phyloP scores from a whole-genome alignment of 2,113 vertebrate genomes.

The Syrmaticus mikado region DNA sequence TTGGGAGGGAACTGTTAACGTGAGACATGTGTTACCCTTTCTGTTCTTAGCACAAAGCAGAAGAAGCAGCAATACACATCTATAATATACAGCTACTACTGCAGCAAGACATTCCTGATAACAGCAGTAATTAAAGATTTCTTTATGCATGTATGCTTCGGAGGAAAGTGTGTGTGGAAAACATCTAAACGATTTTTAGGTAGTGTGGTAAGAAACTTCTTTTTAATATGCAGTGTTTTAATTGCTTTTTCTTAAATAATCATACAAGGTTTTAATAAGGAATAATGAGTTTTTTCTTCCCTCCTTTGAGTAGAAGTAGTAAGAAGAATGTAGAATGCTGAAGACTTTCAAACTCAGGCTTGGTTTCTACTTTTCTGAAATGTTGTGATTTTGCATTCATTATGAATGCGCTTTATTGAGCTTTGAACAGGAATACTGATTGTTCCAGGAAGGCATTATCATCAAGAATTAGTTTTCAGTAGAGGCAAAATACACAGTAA shows the following conservation, averaged over 20 bases:
- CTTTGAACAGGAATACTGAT: neutral
- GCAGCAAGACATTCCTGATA: neutral
- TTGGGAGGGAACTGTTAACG: slow-evolving; percentile 41
- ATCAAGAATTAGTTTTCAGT: neutral
- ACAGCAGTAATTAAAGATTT: neutral
- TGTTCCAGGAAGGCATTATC: neutral
- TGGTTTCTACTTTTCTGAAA: neutral
- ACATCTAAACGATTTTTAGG: neutral
- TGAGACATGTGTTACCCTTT: neutral
- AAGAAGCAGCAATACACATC: neutral
- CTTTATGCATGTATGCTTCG: neutral
- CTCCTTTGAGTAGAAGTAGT: neutral
- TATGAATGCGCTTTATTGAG: neutral
- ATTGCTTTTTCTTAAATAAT: neutral
- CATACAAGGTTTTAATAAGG: neutral
- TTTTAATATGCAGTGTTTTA: neutral
- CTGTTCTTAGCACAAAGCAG: neutral
- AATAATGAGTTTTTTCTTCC: neutral
- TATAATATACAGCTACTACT: neutral
- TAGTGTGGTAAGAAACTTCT: slow-evolving; percentile 23
- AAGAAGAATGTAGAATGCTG: neutral
- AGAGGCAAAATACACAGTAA: neutral
- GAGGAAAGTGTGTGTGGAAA: neutral
- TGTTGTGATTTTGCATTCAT: neutral
- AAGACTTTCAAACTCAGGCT: neutral